Conservation (phyloP, 2,888 invertebrate genomes). For the Sarcophaga variegata region DNA sequence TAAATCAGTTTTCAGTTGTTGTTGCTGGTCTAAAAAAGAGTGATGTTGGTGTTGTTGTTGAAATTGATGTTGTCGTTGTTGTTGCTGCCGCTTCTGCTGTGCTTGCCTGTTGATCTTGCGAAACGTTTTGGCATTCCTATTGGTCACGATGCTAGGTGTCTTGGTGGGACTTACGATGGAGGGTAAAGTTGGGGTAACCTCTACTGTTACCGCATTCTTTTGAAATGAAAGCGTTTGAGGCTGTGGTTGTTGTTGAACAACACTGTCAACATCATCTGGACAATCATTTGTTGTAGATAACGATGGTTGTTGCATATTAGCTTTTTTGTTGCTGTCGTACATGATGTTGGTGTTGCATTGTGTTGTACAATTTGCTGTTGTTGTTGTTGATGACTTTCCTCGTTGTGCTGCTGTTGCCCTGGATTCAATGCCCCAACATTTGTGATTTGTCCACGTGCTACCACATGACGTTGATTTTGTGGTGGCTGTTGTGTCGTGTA, state of each 20-base stretch:
- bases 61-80: constrained; percentile 41
- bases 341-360: constrained; percentile 54
- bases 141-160: constrained; percentile 35
- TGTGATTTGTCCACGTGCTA: constrained; percentile 29
- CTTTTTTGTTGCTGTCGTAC: constrained; percentile 70
- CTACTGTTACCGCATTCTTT: constrained; percentile 51
- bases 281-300: constrained; percentile 27
- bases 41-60: constrained; percentile 51
- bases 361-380: constrained; percentile 50
- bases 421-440: constrained; percentile 67
- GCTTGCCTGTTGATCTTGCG: too few relatives aligned
- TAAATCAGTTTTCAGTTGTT: constrained; percentile 73
- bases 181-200: constrained; percentile 54
- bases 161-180: constrained; percentile 57
- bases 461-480: constrained; percentile 68
- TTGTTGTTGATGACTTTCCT: constrained; percentile 62
- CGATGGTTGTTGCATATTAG: not conserved
- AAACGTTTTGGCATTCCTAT: not conserved
- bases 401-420: constrained; percentile 51
- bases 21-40: constrained; percentile 20
- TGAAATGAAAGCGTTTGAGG: constrained; percentile 51
- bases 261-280: not conserved
- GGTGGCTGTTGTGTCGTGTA: constrained; percentile 61
- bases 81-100: constrained; percentile 7
- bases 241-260: constrained; percentile 35